Percentiles rank a stretch among this genome's conserved stretches.
phyloP scores from a whole-genome alignment of 2,888 invertebrate species.

The Spodoptera picta region DNA sequence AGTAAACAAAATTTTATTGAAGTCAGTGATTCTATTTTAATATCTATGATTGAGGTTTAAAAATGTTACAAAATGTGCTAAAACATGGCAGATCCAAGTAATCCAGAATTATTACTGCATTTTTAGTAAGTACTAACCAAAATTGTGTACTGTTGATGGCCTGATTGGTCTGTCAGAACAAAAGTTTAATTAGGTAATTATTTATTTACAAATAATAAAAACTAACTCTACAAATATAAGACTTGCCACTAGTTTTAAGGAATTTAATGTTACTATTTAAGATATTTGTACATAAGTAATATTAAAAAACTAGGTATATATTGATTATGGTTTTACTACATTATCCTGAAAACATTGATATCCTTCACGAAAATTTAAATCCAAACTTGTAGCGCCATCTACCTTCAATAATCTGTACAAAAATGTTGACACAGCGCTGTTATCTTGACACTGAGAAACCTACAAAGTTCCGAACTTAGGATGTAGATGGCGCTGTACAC shows the following conservation, averaged over 20 bases:
- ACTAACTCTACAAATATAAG: constrained; percentile 31
- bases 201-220: constrained; percentile 19
- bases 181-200: constrained; percentile 19
- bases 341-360: not conserved
- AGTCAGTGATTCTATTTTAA: not conserved
- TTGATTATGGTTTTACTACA: constrained; percentile 20
- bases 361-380: not conserved
- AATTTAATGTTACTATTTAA: constrained; percentile 6
- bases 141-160: too few species aligned
- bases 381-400: constrained; percentile 34
- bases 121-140: too few species aligned
- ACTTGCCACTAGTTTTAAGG: constrained; percentile 27
- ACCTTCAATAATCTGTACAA: not conserved
- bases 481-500: constrained; percentile 34
- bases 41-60: too few species aligned
- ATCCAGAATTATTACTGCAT: too few species aligned
- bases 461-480: not conserved
- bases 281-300: constrained; percentile 27
- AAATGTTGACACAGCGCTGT: not conserved
- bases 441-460: not conserved
- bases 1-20: constrained; percentile 4
- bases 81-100: too few species aligned
- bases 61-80: too few species aligned
- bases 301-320: constrained; percentile 17
- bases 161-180: too few species aligned